phyloP scores from a whole-genome alignment of 2,113 vertebrate species.

The Motacilla tschutschensis region DNA sequence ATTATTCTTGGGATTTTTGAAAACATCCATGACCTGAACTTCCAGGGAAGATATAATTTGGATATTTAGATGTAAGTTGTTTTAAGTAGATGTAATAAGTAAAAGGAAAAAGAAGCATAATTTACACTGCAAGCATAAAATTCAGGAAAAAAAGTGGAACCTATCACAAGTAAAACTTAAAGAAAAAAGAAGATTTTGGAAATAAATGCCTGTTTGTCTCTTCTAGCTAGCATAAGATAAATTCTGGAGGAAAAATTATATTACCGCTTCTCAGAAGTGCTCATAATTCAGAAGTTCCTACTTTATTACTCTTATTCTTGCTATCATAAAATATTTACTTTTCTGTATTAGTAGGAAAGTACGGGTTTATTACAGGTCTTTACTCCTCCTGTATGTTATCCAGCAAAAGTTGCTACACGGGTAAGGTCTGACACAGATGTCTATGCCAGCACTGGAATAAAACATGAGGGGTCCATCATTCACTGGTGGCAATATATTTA shows the following conservation, averaged over 20 bases:
- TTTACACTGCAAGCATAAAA: not conserved
- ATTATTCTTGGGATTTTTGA: not conserved
- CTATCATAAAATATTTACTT: not conserved
- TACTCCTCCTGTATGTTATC: not conserved
- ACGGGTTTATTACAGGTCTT: not conserved
- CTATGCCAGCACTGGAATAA: not conserved
- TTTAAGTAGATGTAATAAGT: not conserved
- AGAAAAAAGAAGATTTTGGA: not conserved
- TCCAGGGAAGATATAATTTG: not conserved
- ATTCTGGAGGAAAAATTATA: not conserved
- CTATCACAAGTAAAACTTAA: not conserved
- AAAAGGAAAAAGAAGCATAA: not conserved
- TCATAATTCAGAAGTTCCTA: not conserved
- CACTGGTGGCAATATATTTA: not conserved
- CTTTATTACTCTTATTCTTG: not conserved
- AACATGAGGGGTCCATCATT: not conserved
- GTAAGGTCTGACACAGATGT: not conserved
- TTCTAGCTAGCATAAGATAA: not conserved
- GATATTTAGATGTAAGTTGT: not conserved
- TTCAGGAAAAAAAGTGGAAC: not conserved
- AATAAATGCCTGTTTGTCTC: not conserved
- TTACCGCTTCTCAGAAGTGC: not conserved
- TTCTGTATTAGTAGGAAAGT: not conserved
- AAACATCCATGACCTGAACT: not conserved
- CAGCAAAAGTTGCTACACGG: not conserved